A percentile compares a stretch with the other conserved stretches of the same genome.
These are phyloP conservation scores for Florisuga fusca DNA, from an alignment of 2,797 vertebrate species.

Conservation along the genomic window DNA sequence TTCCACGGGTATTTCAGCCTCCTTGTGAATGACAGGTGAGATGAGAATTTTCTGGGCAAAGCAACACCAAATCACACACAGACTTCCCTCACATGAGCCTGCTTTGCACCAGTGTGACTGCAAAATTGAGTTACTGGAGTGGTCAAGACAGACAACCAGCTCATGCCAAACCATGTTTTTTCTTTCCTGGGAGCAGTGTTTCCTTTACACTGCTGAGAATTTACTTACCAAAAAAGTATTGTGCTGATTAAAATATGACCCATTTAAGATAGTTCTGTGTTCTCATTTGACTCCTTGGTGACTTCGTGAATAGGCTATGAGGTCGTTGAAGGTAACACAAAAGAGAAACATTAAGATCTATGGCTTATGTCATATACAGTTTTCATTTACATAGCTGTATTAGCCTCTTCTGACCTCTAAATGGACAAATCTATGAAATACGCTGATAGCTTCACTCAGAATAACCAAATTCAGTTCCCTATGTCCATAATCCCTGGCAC, in stretches of 20 bases:
- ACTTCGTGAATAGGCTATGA: fast-evolving
- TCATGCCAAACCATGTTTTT: background rate
- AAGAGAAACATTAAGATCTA: background rate
- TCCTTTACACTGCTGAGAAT: background rate
- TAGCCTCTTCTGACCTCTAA: background rate
- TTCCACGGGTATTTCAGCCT: constrained; percentile 12
- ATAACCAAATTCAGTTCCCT: background rate
- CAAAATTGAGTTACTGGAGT: too few species aligned
- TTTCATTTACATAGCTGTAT: background rate
- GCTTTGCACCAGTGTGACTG: background rate
- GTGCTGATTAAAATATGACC: background rate
- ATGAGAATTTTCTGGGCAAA: background rate
- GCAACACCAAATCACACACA: fast-evolving
- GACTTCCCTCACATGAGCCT: fast-evolving
- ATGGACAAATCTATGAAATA: background rate
- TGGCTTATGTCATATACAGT: background rate
- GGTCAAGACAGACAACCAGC: background rate
- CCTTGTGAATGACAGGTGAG: background rate
- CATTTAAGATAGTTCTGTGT: background rate
- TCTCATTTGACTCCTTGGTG: background rate
- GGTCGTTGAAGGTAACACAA: background rate
- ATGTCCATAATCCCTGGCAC: background rate
- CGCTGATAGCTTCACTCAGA: background rate
- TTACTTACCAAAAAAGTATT: background rate
- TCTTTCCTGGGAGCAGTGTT: background rate